Conservation (phyloP, 2,113 vertebrate species). For the Elephantulus edwardii region DNA sequence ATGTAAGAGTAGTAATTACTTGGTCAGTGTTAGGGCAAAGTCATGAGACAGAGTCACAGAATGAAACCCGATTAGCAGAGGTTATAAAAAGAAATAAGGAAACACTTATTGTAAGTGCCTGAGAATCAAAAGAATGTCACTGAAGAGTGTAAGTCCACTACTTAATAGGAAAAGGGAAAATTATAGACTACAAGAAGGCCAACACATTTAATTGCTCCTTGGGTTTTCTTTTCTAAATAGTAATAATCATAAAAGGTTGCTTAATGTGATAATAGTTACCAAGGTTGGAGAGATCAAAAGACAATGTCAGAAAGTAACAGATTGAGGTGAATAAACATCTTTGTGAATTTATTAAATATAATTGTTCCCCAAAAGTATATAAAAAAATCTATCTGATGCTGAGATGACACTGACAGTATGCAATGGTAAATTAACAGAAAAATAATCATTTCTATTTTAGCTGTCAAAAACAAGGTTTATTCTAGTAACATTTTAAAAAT, state of each 20-base stretch:
- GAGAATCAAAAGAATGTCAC: constrained; percentile 72
- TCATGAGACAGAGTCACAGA: constrained; percentile 71
- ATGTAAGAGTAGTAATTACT: constrained; percentile 78
- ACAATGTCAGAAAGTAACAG: constrained; percentile 72
- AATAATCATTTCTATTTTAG: not conserved
- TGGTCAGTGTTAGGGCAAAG: constrained; percentile 75
- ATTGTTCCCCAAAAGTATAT: not conserved
- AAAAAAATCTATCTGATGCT: not conserved
- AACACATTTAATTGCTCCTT: constrained; percentile 73
- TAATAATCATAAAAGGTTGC: constrained; percentile 78
- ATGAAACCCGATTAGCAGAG: constrained; percentile 74
- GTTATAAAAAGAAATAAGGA: constrained; percentile 75
- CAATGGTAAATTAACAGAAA: not conserved
- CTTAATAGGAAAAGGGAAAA: constrained; percentile 76
- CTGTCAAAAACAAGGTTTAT: not conserved
- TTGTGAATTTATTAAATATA: constrained; percentile 3
- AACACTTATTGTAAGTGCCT: constrained; percentile 77
- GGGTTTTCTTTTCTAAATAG: constrained; percentile 75
- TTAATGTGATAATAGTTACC: constrained; percentile 80
- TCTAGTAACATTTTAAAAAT: not conserved
- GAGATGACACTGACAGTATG: not conserved
- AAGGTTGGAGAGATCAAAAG: constrained; percentile 69
- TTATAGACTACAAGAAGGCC: constrained; percentile 68
- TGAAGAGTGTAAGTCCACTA: constrained; percentile 67
- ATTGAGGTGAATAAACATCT: constrained; percentile 62